Evolutionary conservation across 2,888 invertebrate genomes (phyloP).

Genomic region (Elmis aenea): DNA sequence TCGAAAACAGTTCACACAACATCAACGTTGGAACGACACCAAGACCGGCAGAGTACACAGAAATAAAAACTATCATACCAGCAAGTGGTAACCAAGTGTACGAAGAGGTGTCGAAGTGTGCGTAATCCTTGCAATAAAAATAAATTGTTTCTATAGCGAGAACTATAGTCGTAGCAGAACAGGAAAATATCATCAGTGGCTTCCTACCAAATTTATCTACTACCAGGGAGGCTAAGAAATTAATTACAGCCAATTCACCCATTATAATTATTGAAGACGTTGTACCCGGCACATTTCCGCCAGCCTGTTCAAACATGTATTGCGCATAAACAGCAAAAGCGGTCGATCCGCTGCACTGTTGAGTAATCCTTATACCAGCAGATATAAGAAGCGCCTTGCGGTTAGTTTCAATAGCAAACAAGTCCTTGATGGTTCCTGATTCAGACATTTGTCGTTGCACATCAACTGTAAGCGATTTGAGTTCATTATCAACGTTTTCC

Average conservation of each 20-base stretch:
- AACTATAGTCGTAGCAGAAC: conserved; percentile 22
- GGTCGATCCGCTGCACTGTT: conserved; percentile 31
- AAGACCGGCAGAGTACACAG: conserved; percentile 24
- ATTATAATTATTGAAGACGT: conserved; percentile 34
- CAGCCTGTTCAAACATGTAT: conserved; percentile 34
- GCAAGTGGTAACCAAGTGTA: conserved; percentile 35
- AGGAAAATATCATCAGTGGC: conserved; percentile 27
- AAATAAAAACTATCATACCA: conserved; percentile 32
- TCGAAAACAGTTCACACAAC: conserved; percentile 34
- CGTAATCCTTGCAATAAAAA: conserved; percentile 28
- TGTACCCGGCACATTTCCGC: conserved; percentile 29
- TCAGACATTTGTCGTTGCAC: too few species aligned
- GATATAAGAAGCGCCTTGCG: conserved; percentile 32
- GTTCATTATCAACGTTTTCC: too few species aligned
- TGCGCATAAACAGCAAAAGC: conserved; percentile 32
- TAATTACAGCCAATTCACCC: conserved; percentile 21
- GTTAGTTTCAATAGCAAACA: conserved; percentile 29
- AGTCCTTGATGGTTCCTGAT: too few species aligned
- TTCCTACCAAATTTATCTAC: conserved; percentile 30
- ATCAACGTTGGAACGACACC: conserved; percentile 35
- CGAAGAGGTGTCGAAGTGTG: conserved; percentile 23
- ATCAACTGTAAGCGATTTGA: too few species aligned
- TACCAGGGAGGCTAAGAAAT: conserved; percentile 22
- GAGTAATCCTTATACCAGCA: conserved; percentile 30
- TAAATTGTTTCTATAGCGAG: conserved; percentile 26